Conservation (phyloP, 2,113 vertebrate species). For the Malurus melanocephalus region DNA sequence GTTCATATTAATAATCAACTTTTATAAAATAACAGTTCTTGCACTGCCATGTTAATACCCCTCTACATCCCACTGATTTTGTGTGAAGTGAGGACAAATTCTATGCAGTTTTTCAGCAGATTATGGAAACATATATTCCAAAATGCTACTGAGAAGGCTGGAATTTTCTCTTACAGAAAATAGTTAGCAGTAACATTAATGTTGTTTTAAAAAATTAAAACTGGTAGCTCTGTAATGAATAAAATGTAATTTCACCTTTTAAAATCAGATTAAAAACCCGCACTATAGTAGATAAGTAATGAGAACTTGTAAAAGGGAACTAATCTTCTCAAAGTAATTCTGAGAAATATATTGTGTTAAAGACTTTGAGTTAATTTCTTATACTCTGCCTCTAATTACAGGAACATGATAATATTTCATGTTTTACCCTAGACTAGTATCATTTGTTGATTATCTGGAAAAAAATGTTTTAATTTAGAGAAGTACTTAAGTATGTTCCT, state of each 20-base stretch:
- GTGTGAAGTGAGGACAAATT: neutral
- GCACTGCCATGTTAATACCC: neutral
- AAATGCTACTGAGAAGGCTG: neutral
- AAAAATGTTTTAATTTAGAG: slow-evolving; percentile 11
- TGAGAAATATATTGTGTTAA: slow-evolving; percentile 31
- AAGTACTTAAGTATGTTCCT: slow-evolving; percentile 14
- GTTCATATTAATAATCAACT: slow-evolving; percentile 8
- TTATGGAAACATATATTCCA: neutral
- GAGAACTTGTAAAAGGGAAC: slow-evolving; percentile 18
- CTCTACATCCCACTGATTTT: neutral
- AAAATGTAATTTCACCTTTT: slow-evolving; percentile 31
- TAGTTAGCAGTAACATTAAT: neutral
- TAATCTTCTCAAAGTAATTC: slow-evolving; percentile 49
- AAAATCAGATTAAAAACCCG: slow-evolving; percentile 29
- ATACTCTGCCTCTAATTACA: slow-evolving; percentile 27
- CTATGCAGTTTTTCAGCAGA: neutral
- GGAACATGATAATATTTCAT: slow-evolving; percentile 24
- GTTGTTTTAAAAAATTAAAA: slow-evolving; percentile 29
- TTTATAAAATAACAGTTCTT: neutral
- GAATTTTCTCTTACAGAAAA: neutral
- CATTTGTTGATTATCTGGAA: slow-evolving; percentile 29
- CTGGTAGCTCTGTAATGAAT: neutral
- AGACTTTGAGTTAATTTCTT: slow-evolving; percentile 44
- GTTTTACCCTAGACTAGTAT: slow-evolving; percentile 33
- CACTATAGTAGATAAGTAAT: slow-evolving; percentile 11